Percentiles rank a stretch among this genome's conserved stretches.
Conservation (phyloP, 2,113 vertebrate genomes). For the Cinclus mexicanus region DNA sequence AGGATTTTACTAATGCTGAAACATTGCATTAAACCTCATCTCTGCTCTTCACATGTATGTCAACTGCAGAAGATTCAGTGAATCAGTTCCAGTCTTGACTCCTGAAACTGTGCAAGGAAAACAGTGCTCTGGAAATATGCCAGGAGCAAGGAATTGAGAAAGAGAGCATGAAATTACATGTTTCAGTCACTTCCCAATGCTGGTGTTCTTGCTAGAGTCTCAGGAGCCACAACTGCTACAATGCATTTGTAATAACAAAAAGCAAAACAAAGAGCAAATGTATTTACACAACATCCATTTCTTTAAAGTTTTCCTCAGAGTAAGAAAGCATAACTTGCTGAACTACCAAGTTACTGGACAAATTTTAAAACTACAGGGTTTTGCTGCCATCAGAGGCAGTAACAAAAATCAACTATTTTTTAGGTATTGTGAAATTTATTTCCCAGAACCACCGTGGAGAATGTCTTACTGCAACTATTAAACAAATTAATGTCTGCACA, state of each 20-base stretch:
- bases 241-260: not conserved
- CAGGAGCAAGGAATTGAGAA: not conserved
- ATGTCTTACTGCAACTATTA: not conserved
- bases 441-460: not conserved
- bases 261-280: not conserved
- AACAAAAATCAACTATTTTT: not conserved
- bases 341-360: not conserved
- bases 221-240: not conserved
- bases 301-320: not conserved
- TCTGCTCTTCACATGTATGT: not conserved
- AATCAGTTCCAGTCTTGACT: not conserved
- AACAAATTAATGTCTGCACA: not conserved
- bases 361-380: not conserved
- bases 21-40: not conserved
- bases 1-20: not conserved
- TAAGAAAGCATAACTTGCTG: not conserved
- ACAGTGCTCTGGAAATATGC: not conserved
- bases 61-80: not conserved
- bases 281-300: not conserved
- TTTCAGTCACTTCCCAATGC: not conserved
- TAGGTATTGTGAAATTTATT: not conserved
- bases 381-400: not conserved
- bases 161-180: not conserved
- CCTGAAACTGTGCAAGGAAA: not conserved
- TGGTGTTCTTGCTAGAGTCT: not conserved